Conservation (phyloP, 2,888 invertebrate genomes). For the Blastobasis lacticolella region DNA sequence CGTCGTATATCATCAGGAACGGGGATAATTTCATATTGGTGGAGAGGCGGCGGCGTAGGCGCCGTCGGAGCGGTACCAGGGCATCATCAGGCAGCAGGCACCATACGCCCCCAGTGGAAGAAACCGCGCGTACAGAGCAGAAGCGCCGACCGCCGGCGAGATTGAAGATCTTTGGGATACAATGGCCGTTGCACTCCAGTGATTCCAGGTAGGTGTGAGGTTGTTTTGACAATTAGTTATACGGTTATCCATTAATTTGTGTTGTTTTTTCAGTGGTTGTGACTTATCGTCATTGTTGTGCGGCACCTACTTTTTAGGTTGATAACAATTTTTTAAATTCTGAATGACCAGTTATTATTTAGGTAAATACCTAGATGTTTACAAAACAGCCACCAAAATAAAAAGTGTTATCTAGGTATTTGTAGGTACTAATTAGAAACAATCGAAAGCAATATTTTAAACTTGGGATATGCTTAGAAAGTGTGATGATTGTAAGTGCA, state of each 20-base stretch:
- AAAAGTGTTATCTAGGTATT: too few relatives aligned
- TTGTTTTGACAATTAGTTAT: constrained; percentile 2
- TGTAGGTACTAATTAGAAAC: too few relatives aligned
- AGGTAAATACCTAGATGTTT: too few relatives aligned
- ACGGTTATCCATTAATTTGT: neutral
- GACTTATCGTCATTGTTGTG: too few relatives aligned
- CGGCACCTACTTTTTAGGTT: too few relatives aligned
- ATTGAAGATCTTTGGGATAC: constrained; percentile 67
- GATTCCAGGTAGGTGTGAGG: constrained; percentile 65
- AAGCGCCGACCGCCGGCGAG: constrained; percentile 66
- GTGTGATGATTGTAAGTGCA: too few relatives aligned
- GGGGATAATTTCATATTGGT: constrained; percentile 69
- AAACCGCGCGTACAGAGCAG: constrained; percentile 54
- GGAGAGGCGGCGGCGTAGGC: constrained; percentile 58
- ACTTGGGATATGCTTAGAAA: too few relatives aligned
- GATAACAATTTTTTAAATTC: too few relatives aligned
- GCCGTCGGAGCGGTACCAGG: constrained; percentile 63
- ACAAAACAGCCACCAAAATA: too few relatives aligned
- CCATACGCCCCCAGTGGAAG: constrained; percentile 64
- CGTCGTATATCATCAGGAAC: constrained; percentile 68
- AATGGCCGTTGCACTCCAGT: constrained; percentile 70
- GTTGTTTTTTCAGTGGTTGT: too few relatives aligned
- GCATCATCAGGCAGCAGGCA: constrained; percentile 63
- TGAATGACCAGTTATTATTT: too few relatives aligned
- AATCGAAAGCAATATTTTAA: too few relatives aligned